Base-by-base conservation (phyloP, 2,797 vertebrate genomes). In the Pantherophis alleghaniensis region DNA sequence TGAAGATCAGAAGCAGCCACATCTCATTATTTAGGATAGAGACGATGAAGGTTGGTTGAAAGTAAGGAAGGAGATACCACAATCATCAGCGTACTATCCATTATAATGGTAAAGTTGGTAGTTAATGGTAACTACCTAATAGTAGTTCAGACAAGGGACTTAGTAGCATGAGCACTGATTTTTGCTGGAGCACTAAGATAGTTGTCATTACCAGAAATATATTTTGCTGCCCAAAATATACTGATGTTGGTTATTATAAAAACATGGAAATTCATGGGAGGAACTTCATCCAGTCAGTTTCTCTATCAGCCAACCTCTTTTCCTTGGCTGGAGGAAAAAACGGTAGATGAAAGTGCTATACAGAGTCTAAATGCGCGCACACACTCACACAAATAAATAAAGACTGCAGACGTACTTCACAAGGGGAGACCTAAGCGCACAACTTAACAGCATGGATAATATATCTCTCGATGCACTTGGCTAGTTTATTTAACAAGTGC, bases 401-500 rank as follows among this genome's bases (percentile, higher is more conserved):
- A 92, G 20, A 47, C 26, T 26, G 69, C 90, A 93, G 60, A 20
- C 13, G n/a, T 47, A 92, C 51, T 90, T 93, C 92, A 87, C 0
- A 0, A 69, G 90, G 94, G 90, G 32, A 92, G 20, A 60, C 61
- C 91, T 93, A 94, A 94, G 95, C 91, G 92, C 96, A 95, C 63
- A 24, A 94, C 56, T 24, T 87, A 96, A 94, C 95, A 95, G 90
- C 93, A 95, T 28, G 95, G 96, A 95, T 96, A 96, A 97, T 94
- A 93, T 91, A 95, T 93, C 92, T 90, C 83, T 96, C 93, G 92
- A 94, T 93, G 93, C 94, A 93, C 95, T 91, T 92, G 93, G 90
- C 94, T 96, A 95, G 94, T 96, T 96, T 96, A 95, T 96, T 96
- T 96, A 96, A 96, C 94, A 96, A 96, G 94, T 93, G 94, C 89